Percentiles rank a stretch among this genome's conserved stretches.
These are phyloP conservation scores for Apodemia hepburni DNA, from an alignment of 2,888 invertebrate species.

Conservation along the genomic window DNA sequence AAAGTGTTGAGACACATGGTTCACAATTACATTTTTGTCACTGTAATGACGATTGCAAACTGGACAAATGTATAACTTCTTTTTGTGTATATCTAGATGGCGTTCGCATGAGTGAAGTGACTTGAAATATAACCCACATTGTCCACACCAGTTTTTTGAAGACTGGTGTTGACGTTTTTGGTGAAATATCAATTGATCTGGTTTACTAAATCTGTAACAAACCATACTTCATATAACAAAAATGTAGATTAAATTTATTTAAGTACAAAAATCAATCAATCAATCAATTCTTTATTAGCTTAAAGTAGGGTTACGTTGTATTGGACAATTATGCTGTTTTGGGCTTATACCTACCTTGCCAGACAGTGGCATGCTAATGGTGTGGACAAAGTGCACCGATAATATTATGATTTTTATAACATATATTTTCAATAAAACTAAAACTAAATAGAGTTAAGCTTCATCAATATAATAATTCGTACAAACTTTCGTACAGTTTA, in stretches of 20 bases:
- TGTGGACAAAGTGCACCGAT: too few species aligned
- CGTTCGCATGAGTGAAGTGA: constrained; percentile 45
- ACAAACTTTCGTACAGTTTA: too few species aligned
- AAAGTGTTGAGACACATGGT: constrained; percentile 59
- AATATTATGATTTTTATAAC: too few species aligned
- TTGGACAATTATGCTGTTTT: too few species aligned
- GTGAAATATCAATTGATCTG: constrained; percentile 51
- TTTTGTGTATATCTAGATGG: constrained; percentile 56
- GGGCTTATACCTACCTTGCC: too few species aligned
- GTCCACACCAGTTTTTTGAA: constrained; percentile 48
- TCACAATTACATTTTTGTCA: constrained; percentile 58
- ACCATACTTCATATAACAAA: neutral
- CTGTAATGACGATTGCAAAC: constrained; percentile 77
- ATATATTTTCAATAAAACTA: too few species aligned
- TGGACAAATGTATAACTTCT: constrained; percentile 69
- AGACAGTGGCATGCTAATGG: too few species aligned
- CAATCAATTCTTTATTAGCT: too few species aligned
- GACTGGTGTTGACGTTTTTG: constrained; percentile 42
- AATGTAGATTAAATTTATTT: neutral
- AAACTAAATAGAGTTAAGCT: too few species aligned
- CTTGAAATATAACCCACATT: constrained; percentile 57
- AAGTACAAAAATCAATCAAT: too few species aligned
- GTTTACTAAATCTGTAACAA: constrained; percentile 48
- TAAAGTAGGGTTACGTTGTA: too few species aligned
- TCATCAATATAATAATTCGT: too few species aligned